A percentile compares a stretch with the other conserved stretches of the same genome.
Evolutionary conservation across 2,888 invertebrate genomes (phyloP).

Genomic region (Apantesis nais): DNA sequence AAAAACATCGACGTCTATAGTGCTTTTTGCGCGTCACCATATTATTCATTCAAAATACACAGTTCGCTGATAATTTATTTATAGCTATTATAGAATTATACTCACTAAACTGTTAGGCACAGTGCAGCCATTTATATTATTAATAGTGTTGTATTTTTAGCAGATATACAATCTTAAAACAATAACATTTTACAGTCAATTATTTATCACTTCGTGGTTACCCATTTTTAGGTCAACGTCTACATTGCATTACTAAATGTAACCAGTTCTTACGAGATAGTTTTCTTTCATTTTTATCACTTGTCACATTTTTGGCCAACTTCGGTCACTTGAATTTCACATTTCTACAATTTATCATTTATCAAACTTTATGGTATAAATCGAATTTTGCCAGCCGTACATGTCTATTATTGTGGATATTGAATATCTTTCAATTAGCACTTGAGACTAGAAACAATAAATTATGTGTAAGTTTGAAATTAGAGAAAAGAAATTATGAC

Average conservation of each 20-base stretch:
- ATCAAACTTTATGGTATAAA: not conserved
- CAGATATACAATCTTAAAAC: slow-evolving; percentile 14
- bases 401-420: not conserved
- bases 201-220: slow-evolving; percentile 20
- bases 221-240: slow-evolving; percentile 15
- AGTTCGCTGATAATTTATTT: slow-evolving; percentile 18
- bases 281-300: slow-evolving; percentile 18
- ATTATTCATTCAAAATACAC: slow-evolving; percentile 1
- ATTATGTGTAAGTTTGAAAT: not conserved
- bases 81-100: slow-evolving; percentile 14
- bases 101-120: slow-evolving; percentile 25
- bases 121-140: slow-evolving; percentile 18
- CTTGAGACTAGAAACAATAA: not conserved
- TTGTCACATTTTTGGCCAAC: slow-evolving; percentile 2
- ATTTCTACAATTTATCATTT: not conserved
- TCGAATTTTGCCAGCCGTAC: slow-evolving; percentile 6
- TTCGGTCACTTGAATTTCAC: slow-evolving; percentile 1
- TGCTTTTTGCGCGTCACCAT: slow-evolving; percentile 15
- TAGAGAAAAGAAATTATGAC: not conserved
- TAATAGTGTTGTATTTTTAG: slow-evolving; percentile 9
- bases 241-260: slow-evolving; percentile 8
- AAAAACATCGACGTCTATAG: slow-evolving; percentile 8
- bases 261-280: slow-evolving; percentile 6
- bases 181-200: slow-evolving; percentile 17
- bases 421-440: not conserved